These are phyloP conservation scores for Ganaspis brasiliensis DNA, from an alignment of 2,888 invertebrate genomes.

Conservation along the genomic window DNA sequence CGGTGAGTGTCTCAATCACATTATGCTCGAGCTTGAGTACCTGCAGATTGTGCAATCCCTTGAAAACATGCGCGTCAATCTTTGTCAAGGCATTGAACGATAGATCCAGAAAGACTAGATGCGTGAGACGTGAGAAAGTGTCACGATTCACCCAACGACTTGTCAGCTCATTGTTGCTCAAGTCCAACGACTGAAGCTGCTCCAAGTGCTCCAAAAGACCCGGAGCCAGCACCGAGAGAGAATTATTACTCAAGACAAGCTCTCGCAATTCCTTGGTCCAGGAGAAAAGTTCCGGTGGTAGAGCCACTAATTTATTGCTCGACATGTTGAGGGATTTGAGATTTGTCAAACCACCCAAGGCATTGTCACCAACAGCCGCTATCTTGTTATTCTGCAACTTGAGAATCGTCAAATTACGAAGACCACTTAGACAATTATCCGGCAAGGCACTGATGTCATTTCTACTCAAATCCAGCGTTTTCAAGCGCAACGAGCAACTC, in stretches of 20 bases:
- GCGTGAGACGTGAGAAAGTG: slow-evolving; percentile 88
- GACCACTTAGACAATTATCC: slow-evolving; percentile 87
- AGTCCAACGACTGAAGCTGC: slow-evolving; percentile 87
- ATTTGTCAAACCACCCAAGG: slow-evolving; percentile 87
- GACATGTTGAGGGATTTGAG: slow-evolving; percentile 89
- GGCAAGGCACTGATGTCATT: slow-evolving; percentile 88
- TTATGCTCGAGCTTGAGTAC: slow-evolving; percentile 89
- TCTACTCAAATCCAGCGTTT: slow-evolving; percentile 87
- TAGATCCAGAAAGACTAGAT: slow-evolving; percentile 88
- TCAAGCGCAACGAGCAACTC: slow-evolving; percentile 87
- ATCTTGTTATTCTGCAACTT: slow-evolving; percentile 90
- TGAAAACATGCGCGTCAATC: slow-evolving; percentile 87
- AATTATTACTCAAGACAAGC: slow-evolving; percentile 89
- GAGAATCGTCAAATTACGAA: slow-evolving; percentile 87
- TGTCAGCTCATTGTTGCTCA: slow-evolving; percentile 88
- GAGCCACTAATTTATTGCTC: slow-evolving; percentile 88
- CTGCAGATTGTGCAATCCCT: slow-evolving; percentile 88
- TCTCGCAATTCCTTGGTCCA: slow-evolving; percentile 87
- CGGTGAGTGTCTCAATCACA: slow-evolving; percentile 86
- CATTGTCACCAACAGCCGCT: slow-evolving; percentile 87
- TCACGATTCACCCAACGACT: slow-evolving; percentile 90
- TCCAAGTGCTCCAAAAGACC: slow-evolving; percentile 88
- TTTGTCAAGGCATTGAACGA: slow-evolving; percentile 88
- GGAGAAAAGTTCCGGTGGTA: slow-evolving; percentile 90
- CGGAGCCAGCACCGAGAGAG: slow-evolving; percentile 88